Evolutionary conservation across 2,113 vertebrate genomes (phyloP).

Genomic region (Eurypyga helias): DNA sequence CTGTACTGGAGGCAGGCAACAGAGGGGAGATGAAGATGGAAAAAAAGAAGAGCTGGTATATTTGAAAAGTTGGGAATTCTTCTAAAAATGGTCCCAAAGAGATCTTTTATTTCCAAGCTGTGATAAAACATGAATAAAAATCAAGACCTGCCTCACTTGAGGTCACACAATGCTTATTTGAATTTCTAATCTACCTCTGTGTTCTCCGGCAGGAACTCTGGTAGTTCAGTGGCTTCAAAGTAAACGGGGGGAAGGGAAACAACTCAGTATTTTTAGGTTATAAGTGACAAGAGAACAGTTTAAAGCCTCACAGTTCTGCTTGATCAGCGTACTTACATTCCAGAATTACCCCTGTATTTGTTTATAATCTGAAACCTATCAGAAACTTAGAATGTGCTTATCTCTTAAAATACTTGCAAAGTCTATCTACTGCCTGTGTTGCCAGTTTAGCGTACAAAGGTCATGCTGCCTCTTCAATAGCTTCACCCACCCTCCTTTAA

Average conservation of each 20-base stretch:
- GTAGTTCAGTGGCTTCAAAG: slow-evolving; percentile 10
- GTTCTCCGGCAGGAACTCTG: neutral
- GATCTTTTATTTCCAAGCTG: neutral
- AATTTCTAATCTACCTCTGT: slow-evolving; percentile 34
- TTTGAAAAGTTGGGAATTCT: neutral
- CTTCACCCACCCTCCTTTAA: neutral
- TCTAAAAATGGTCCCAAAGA: neutral
- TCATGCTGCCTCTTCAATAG: slow-evolving; percentile 16
- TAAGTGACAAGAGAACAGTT: neutral
- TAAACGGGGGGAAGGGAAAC: neutral
- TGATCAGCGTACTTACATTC: neutral
- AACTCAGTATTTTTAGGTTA: neutral
- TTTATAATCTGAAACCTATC: neutral
- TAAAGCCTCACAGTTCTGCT: neutral
- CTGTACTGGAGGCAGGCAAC: neutral
- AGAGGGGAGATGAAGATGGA: neutral
- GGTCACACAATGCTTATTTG: slow-evolving; percentile 37
- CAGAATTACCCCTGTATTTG: neutral
- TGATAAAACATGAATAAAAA: slow-evolving; percentile 25
- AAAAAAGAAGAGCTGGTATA: neutral
- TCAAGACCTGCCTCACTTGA: neutral
- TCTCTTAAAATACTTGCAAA: neutral
- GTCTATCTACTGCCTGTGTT: neutral
- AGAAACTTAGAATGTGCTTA: neutral
- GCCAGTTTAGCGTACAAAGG: neutral